These are phyloP conservation scores for Itoplectis maculator DNA, from an alignment of 2,888 invertebrate genomes.

Conservation along the genomic window DNA sequence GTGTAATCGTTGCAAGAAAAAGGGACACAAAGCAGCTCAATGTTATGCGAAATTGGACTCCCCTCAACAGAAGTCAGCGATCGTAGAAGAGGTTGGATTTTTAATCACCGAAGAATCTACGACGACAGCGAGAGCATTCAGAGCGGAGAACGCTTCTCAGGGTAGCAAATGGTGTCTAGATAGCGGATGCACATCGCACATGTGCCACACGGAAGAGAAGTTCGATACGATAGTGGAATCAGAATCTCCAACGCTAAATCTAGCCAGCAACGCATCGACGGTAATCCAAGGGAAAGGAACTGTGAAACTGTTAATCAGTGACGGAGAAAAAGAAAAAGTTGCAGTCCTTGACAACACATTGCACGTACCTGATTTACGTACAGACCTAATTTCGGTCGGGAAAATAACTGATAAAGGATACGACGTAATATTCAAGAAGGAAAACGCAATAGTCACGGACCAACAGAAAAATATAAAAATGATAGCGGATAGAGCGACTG, in stretches of 20 bases:
- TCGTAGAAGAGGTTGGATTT: not conserved
- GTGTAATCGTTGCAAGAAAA: not conserved
- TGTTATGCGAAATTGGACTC: not conserved
- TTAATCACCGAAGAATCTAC: not conserved
- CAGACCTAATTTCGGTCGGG: constrained; percentile 68
- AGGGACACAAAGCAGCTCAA: constrained; percentile 10
- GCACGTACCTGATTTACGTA: constrained; percentile 51
- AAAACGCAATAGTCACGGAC: constrained; percentile 60
- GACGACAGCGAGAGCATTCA: not conserved
- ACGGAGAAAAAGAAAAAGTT: not conserved
- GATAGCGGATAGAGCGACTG: constrained; percentile 46
- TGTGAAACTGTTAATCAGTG: constrained; percentile 30
- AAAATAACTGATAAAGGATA: constrained; percentile 68
- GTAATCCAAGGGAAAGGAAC: constrained; percentile 35
- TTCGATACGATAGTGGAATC: constrained; percentile 24
- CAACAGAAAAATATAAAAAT: constrained; percentile 23
- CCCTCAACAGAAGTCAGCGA: not conserved
- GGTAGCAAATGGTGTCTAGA: constrained; percentile 43
- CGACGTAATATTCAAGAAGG: constrained; percentile 56
- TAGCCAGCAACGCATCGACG: constrained; percentile 37
- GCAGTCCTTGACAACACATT: constrained; percentile 28
- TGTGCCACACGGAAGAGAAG: constrained; percentile 21
- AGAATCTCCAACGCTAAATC: constrained; percentile 12
- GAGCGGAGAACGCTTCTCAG: not conserved
- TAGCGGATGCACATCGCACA: constrained; percentile 44